phyloP scores from a whole-genome alignment of 1,140 invertebrate species.

The Pogonomyrmex californicus region DNA sequence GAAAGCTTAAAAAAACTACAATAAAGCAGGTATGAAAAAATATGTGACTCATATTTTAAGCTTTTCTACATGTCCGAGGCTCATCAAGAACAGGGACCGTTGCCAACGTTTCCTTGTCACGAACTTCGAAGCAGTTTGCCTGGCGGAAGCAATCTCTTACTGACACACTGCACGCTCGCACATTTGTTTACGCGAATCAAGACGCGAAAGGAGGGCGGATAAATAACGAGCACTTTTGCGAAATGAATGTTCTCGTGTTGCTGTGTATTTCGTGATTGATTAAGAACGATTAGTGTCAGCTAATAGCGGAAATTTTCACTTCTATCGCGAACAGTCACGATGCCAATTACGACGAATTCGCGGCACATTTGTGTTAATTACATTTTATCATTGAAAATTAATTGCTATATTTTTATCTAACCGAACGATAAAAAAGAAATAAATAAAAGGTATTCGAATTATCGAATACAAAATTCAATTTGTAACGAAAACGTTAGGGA shows the following conservation, averaged over 20 bases:
- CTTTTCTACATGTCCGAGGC: constrained; percentile 40
- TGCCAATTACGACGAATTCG: neutral
- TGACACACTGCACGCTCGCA: constrained; percentile 59
- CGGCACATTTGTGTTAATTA: neutral
- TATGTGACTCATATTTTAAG: constrained; percentile 56
- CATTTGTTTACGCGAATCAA: constrained; percentile 65
- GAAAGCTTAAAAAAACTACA: neutral
- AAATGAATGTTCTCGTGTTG: constrained; percentile 28
- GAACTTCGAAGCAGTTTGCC: constrained; percentile 50
- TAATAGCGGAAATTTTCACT: constrained; percentile 1
- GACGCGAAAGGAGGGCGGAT: constrained; percentile 38
- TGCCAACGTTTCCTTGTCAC: constrained; percentile 61
- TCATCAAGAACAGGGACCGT: constrained; percentile 49
- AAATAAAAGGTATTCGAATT: neutral
- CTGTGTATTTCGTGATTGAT: constrained; percentile 33
- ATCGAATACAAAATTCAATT: neutral
- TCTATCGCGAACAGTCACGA: neutral
- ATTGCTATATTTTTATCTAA: neutral
- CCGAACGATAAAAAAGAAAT: neutral
- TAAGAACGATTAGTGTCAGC: neutral
- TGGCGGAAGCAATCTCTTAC: constrained; percentile 62
- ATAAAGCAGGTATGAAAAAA: constrained; percentile 24
- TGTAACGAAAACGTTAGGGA: neutral
- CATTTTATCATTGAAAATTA: neutral
- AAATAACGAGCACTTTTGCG: constrained; percentile 66